Evolutionary conservation across 2,888 invertebrate species (phyloP).

Genomic region (Hypselothyrea guttata): DNA sequence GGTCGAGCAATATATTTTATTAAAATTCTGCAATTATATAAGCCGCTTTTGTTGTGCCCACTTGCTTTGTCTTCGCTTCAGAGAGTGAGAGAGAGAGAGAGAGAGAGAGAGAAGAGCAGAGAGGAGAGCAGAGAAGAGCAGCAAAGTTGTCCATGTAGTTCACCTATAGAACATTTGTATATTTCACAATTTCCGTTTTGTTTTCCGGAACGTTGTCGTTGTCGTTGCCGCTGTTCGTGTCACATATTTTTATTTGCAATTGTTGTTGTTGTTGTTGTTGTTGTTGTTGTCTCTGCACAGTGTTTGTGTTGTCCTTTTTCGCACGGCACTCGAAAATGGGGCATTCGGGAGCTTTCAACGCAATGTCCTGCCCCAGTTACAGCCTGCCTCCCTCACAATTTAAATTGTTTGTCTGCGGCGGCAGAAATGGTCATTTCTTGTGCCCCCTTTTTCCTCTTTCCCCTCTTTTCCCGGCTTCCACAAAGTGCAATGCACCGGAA

Average conservation of each 20-base stretch:
- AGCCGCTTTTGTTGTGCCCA: constrained; percentile 43
- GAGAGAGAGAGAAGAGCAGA: constrained; percentile 6
- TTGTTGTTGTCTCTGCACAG: constrained; percentile 5
- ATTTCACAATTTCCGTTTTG: constrained; percentile 76
- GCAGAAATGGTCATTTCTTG: constrained; percentile 45
- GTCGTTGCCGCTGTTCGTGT: constrained; percentile 60
- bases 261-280: constrained; percentile 26
- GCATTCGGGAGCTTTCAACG: constrained; percentile 75
- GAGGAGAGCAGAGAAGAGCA: neutral
- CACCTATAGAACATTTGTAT: constrained; percentile 72
- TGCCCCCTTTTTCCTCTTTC: neutral
- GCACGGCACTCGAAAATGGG: constrained; percentile 55
- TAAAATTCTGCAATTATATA: constrained; percentile 63
- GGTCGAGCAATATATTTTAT: constrained; percentile 57
- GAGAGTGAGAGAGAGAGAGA: constrained; percentile 3
- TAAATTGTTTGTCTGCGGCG: constrained; percentile 67
- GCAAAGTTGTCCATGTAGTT: constrained; percentile 53
- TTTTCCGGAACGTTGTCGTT: constrained; percentile 71
- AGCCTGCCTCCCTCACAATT: constrained; percentile 52
- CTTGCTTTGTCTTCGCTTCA: constrained; percentile 28
- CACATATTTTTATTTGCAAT: constrained; percentile 62
- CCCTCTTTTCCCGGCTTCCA: neutral
- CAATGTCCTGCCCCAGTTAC: constrained; percentile 52
- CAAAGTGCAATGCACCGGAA: constrained; percentile 63
- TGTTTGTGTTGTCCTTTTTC: constrained; percentile 48